Evolutionary conservation across 1,140 invertebrate genomes (phyloP), one percentile per base, ranked within the genome.

Genomic region (Drosophila tsacasi): DNA sequence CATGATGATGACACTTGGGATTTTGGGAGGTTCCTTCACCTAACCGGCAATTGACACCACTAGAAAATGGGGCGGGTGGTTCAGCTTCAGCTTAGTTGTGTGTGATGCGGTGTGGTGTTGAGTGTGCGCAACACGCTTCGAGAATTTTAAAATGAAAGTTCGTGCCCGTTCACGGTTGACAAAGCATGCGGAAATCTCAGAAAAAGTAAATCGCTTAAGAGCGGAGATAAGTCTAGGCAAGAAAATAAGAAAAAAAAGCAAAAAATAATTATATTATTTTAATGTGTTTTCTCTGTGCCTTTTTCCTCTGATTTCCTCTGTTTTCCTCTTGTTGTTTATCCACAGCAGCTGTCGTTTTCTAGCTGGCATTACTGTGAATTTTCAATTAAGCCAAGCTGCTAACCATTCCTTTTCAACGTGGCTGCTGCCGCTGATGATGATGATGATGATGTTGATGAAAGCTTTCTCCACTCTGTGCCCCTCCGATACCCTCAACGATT

Each of bases 71-170:
- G 79, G 50, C 57, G 60, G 78, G 19, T 23, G 30, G 21, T 25
- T 25, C 32, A 12, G 19, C 23, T 37, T 4, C 1, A 23, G 54
- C 30, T 57, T 23, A 35, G 54, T 54, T 13, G 6, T 21, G 59
- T 23, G 19, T 21, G 3, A 6, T 44, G 19, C 3, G 10, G n/a
- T 13, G 17, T n/a, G n/a, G n/a, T 44, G 13, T 15, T 65, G 63
- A 44, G 47, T 46, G 32, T 54, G 47, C 46, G 58, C 67, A 65
- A 79, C 68, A 79, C 79, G 81, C 74, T 84, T 75, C 64, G 83
- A 89, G 85, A 89, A 89, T 89, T 81, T 90, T 85, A 82, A 90
- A 90, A 90, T 90, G 85, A 90, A 90, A 90, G 85, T 90, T 90
- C 85, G 85, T 90, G 85, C 85, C 83, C 39, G 79, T 82, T 90